These are phyloP conservation scores for Brachypodius melanocephalos DNA, from an alignment of 2,113 vertebrate species.

Conservation along the genomic window DNA sequence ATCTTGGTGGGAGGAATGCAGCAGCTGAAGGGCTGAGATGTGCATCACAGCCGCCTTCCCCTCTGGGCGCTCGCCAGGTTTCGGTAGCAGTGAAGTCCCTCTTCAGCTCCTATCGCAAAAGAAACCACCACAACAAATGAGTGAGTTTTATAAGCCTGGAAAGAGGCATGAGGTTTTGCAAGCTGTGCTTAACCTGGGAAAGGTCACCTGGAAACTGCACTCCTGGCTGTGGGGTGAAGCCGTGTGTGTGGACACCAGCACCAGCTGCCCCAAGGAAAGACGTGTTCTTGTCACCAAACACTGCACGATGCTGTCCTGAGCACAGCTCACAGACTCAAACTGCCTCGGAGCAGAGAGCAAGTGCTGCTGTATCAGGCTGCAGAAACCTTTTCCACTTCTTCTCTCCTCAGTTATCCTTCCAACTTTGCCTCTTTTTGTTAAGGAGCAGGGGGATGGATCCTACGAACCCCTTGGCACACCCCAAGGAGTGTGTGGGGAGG, in stretches of 20 bases:
- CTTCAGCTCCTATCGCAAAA: neutral
- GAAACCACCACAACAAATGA: neutral
- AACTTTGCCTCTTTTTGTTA: neutral
- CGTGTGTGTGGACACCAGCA: neutral
- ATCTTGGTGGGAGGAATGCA: neutral
- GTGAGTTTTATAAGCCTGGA: neutral
- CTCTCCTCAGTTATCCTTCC: neutral
- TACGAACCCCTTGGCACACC: neutral
- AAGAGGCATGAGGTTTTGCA: neutral
- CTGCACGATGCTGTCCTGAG: accelerated
- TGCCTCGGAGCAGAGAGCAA: neutral
- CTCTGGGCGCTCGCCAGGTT: neutral
- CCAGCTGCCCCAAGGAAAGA: neutral
- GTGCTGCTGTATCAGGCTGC: neutral
- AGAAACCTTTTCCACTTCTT: neutral
- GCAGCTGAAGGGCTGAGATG: neutral
- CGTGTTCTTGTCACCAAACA: accelerated
- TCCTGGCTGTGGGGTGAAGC: neutral
- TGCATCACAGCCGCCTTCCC: neutral
- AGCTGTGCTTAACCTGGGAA: neutral
- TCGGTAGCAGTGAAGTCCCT: neutral
- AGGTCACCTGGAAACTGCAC: neutral
- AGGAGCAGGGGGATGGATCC: neutral
- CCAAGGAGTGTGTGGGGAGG: neutral
- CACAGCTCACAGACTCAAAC: accelerated